Evolutionary conservation across 2,797 vertebrate species (phyloP).

Genomic region (Poecilia gillii): DNA sequence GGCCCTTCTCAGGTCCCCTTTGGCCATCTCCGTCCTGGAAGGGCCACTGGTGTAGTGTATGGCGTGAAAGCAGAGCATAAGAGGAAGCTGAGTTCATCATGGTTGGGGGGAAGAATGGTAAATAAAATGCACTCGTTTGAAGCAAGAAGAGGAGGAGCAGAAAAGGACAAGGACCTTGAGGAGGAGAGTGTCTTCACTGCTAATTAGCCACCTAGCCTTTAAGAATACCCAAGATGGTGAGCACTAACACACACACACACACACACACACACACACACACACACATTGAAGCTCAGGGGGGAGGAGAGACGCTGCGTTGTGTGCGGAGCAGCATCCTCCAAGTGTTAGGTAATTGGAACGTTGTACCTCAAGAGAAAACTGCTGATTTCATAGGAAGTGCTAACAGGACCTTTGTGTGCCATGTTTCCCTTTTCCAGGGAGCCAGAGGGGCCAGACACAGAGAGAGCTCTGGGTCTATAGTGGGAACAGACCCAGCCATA

Average conservation of each 20-base stretch:
- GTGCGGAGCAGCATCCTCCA: conserved; percentile 83
- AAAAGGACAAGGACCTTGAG: conserved; percentile 90
- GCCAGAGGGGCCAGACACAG: conserved; percentile 77
- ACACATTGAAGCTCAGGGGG: conserved; percentile 52
- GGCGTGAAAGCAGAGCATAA: conserved; percentile 56
- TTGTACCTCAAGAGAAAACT: conserved; percentile 99
- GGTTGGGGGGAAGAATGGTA: conserved; percentile 55
- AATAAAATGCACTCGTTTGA: conserved; percentile 71
- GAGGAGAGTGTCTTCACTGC: conserved; percentile 94
- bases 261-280: conserved; percentile 49
- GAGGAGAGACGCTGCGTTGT: conserved; percentile 31
- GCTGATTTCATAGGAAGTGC: conserved; percentile 99
- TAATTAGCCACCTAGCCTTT: conserved; percentile 98
- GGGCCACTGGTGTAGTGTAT: conserved; percentile 49
- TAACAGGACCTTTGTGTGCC: conserved; percentile 99
- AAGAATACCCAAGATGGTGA: conserved; percentile 90
- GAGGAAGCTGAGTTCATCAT: conserved; percentile 58
- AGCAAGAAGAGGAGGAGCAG: conserved; percentile 79
- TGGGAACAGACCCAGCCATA: conserved; percentile 95
- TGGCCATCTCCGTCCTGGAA: conserved; percentile 38
- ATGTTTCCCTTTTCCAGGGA: conserved; percentile 99
- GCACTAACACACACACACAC: conserved; percentile 60
- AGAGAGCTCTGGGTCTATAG: conserved; percentile 88
- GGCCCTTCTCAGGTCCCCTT: conserved; percentile 48
- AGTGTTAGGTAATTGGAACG: conserved; percentile 98